phyloP scores from a whole-genome alignment of 2,888 invertebrate genomes.

The Melangyna quadrimaculata region DNA sequence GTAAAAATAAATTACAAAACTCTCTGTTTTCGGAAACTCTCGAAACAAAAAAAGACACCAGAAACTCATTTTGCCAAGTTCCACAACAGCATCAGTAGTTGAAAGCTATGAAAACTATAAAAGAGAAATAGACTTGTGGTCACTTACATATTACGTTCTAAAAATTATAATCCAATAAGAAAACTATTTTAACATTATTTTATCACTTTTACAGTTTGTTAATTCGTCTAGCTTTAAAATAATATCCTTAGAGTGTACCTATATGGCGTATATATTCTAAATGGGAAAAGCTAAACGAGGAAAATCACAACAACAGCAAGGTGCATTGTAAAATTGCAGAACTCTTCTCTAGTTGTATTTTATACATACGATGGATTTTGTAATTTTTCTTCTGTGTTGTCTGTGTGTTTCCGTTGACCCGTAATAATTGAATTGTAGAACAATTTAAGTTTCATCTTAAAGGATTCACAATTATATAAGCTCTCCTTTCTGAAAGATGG shows the following conservation, averaged over 20 bases:
- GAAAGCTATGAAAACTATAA: constrained; percentile 3
- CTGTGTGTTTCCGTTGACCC: constrained; percentile 50
- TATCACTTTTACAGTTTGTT: constrained; percentile 68
- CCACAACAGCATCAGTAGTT: background rate
- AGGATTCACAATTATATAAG: constrained; percentile 40
- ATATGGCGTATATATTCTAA: background rate
- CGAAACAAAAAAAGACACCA: background rate
- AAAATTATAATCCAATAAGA: constrained; percentile 67
- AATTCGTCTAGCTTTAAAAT: constrained; percentile 21
- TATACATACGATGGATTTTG: background rate
- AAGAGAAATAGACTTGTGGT: constrained; percentile 62
- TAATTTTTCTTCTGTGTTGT: background rate
- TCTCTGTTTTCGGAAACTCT: background rate
- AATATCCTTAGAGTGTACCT: background rate
- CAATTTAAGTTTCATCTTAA: constrained; percentile 67
- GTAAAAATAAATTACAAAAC: background rate
- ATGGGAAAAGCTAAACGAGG: background rate
- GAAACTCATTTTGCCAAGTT: constrained; percentile 33
- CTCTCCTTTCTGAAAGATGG: background rate
- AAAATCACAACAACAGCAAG: background rate
- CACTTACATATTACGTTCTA: constrained; percentile 54
- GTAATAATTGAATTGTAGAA: constrained; percentile 67
- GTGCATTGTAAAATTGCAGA: constrained; percentile 18
- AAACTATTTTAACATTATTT: constrained; percentile 71
- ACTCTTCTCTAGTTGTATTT: background rate